A percentile compares a stretch with the other conserved stretches of the same genome.
phyloP scores from a whole-genome alignment of 1,140 invertebrate species.

The Paraescarpia echinospica region DNA sequence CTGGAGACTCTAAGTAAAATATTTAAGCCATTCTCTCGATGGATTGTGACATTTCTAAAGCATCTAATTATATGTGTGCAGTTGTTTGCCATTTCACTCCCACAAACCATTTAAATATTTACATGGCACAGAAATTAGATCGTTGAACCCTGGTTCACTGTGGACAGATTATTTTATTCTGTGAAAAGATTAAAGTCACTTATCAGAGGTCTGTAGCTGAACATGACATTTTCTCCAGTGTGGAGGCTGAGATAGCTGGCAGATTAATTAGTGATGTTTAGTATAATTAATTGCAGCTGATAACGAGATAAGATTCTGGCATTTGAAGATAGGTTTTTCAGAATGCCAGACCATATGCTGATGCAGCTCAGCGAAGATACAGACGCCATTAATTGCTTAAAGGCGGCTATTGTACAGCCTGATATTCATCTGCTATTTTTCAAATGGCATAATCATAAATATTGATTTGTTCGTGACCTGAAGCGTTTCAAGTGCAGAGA shows the following conservation, averaged over 20 bases:
- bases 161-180: neutral
- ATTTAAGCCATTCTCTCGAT: neutral
- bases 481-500: neutral
- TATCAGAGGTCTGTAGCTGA: neutral
- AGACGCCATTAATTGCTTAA: neutral
- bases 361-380: neutral
- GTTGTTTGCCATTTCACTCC: neutral
- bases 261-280: neutral
- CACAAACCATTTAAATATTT: slow-evolving; percentile 2
- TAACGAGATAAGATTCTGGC: neutral
- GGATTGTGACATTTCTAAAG: slow-evolving; percentile 5
- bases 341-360: neutral
- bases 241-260: neutral
- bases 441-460: slow-evolving; percentile 6
- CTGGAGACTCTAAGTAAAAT: neutral
- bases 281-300: neutral
- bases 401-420: neutral
- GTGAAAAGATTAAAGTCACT: neutral
- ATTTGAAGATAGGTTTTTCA: slow-evolving; percentile 6
- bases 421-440: neutral
- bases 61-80: neutral
- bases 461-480: neutral
- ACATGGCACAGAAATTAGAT: neutral
- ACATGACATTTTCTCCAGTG: neutral
- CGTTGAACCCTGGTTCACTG: neutral